A percentile compares a stretch with the other conserved stretches of the same genome.
Evolutionary conservation across 2,888 invertebrate species (phyloP).

Genomic region (Didymodactylos carnosus): DNA sequence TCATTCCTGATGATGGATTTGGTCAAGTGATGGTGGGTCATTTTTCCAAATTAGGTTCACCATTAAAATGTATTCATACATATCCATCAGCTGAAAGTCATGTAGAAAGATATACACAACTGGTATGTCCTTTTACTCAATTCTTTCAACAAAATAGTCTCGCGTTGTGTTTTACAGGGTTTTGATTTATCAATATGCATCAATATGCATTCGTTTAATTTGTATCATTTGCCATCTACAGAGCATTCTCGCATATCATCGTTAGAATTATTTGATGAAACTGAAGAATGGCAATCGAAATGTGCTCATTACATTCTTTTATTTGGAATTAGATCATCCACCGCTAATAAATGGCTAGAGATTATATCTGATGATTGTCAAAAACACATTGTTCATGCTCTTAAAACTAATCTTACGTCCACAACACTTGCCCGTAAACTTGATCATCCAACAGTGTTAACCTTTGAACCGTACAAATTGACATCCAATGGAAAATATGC

Average conservation of each 20-base stretch:
- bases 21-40: slow-evolving; percentile 29
- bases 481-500: background rate
- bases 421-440: background rate
- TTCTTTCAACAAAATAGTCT: background rate
- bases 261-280: slow-evolving; percentile 39
- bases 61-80: slow-evolving; percentile 30
- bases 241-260: slow-evolving; percentile 28
- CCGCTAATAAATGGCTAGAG: background rate
- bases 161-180: slow-evolving; percentile 23
- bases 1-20: slow-evolving; percentile 25
- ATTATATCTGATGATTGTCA: background rate
- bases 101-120: slow-evolving; percentile 24
- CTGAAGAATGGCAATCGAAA: slow-evolving; percentile 38
- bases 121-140: slow-evolving; percentile 21
- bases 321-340: slow-evolving; percentile 21
- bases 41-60: slow-evolving; percentile 33
- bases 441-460: background rate
- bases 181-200: slow-evolving; percentile 24
- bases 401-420: background rate
- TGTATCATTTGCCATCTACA: slow-evolving; percentile 19
- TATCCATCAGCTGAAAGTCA: slow-evolving; percentile 30
- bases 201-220: slow-evolving; percentile 34
- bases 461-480: background rate
- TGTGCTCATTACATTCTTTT: slow-evolving; percentile 37
- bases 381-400: background rate